Conservation (phyloP, 2,113 vertebrate species). For the Ptyas mucosa region DNA sequence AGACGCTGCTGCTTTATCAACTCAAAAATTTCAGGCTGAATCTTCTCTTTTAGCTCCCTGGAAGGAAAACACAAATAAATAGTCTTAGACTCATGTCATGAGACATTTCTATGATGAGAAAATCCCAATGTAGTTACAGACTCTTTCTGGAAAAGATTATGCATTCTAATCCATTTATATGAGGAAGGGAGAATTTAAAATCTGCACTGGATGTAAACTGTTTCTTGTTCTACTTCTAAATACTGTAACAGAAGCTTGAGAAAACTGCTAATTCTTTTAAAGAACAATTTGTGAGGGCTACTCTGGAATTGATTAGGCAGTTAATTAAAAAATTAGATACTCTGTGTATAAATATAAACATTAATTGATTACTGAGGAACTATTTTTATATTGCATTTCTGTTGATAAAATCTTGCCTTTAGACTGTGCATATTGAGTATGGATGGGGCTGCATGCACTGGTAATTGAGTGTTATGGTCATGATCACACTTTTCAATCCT, state of each 20-base stretch:
- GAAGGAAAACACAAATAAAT: constrained; percentile 28
- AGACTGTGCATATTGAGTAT: not conserved
- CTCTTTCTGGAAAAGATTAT: not conserved
- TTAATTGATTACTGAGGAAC: not conserved
- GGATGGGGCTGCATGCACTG: not conserved
- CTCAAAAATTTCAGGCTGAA: constrained; percentile 98
- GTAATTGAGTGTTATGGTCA: not conserved
- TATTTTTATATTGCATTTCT: not conserved
- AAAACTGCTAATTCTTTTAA: constrained; percentile 14
- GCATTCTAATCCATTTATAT: not conserved
- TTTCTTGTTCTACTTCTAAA: not conserved
- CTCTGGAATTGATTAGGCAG: not conserved
- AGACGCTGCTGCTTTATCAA: constrained; percentile 97
- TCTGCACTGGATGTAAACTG: not conserved
- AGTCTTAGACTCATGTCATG: constrained; percentile 15
- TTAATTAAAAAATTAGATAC: constrained; percentile 1
- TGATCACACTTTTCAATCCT: too few species aligned
- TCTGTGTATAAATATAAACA: not conserved
- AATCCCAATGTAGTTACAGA: not conserved
- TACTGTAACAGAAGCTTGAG: not conserved
- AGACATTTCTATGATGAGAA: not conserved
- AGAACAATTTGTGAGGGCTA: not conserved
- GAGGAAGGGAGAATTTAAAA: not conserved
- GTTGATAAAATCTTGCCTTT: not conserved
- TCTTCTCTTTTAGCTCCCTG: constrained; percentile 98